These are phyloP conservation scores for Marmota monax DNA, from an alignment of 2,113 vertebrate species.

Conservation along the genomic window DNA sequence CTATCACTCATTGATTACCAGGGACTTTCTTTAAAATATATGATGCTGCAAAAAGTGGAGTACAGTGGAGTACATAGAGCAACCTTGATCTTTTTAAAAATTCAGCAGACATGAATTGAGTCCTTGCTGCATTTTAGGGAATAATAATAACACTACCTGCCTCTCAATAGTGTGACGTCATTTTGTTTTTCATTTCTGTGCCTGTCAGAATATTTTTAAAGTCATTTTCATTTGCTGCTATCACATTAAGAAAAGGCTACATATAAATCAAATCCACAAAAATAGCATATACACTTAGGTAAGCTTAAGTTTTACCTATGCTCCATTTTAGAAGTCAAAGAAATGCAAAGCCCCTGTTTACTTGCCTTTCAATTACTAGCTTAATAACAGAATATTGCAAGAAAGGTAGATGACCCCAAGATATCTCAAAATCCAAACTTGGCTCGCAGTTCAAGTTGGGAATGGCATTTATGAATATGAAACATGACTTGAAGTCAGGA, in stretches of 20 bases:
- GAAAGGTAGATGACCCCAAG: constrained; percentile 4
- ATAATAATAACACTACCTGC: background rate
- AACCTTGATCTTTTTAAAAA: background rate
- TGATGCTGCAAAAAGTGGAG: background rate
- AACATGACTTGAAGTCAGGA: constrained; percentile 44
- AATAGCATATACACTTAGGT: background rate
- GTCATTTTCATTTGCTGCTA: background rate
- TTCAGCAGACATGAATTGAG: background rate
- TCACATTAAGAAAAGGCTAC: background rate
- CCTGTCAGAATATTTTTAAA: background rate
- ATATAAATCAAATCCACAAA: background rate
- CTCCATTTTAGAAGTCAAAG: background rate
- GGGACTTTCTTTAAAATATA: constrained; percentile 20
- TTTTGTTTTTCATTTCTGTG: background rate
- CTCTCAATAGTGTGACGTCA: background rate
- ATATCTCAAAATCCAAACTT: background rate
- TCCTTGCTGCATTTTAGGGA: background rate
- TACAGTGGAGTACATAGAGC: background rate
- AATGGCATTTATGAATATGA: constrained; percentile 31
- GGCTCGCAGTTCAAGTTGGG: background rate
- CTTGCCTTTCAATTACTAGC: background rate
- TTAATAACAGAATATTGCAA: background rate
- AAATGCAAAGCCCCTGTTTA: background rate
- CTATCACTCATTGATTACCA: background rate
- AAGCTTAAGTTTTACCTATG: background rate